Base-by-base conservation (phyloP, 2,113 vertebrate genomes). In the Platichthys flesus region DNA sequence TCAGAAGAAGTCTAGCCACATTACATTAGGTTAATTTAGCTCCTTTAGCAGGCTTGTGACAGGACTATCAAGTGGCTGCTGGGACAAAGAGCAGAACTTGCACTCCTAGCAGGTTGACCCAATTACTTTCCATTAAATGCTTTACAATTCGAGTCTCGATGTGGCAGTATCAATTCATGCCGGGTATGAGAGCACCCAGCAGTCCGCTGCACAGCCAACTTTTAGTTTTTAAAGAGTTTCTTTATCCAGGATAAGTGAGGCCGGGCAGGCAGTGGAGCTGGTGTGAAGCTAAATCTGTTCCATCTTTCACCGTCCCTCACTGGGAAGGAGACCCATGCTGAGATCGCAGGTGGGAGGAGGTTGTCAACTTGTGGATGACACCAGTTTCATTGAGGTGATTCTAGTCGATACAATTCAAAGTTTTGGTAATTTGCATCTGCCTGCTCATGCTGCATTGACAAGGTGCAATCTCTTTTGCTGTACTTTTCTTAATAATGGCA, bases 71-170 rank as follows among this genome's bases (percentile, higher is more conserved):
- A 83, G 73, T 87, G 55, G 40, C 40, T 12, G 40, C 40, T 13
- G 10, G 40, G 40, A 85, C 67, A 83, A 85, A 72, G 55, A 56
- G 67, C 71, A 62, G 77, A 79, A 67, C 70, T 70, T 66, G 60
- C 55, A 60, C 23, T 68, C 24, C 56, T 23, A 31, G 24, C 66
- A 77, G 26, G 58, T 69, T 85, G 79, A 86, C 77, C 82, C 79
- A 82, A 16, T 83, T 79, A 62, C 56, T 62, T 69, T 59, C 35
- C 49, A 58, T 35, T 71, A 67, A 79, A 35, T 60, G 78, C 79
- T 86, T 71, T 26, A 67, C 52, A 85, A 60, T 73, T 68, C 66
- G 24, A 23, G 55, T 72, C n/a, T 74, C 47, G 18, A 13, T 58
- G 57, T 56, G 52, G 63, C 28, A 31, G 31, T 31, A 31, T 31